Evolutionary conservation across 2,888 invertebrate species (phyloP).

Genomic region (Agrochola litura): DNA sequence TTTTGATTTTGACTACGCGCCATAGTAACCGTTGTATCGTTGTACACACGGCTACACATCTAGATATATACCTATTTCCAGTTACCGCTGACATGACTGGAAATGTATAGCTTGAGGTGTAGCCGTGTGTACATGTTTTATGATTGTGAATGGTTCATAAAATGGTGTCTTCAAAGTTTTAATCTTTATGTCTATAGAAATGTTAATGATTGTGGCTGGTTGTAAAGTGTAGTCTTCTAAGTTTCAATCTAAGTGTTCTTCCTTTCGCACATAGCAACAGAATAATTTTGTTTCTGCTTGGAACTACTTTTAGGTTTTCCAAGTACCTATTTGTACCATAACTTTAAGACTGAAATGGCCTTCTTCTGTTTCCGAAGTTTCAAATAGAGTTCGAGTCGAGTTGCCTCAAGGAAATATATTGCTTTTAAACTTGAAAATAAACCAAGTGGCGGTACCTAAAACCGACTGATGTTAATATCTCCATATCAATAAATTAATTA

Average conservation of each 20-base stretch:
- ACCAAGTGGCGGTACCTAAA: neutral
- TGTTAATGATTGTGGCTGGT: too few species aligned
- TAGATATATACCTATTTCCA: too few species aligned
- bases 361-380: neutral
- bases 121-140: neutral
- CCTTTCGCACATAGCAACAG: neutral
- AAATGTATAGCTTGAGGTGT: too few species aligned
- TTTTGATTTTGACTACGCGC: neutral
- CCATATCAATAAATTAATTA: slow-evolving; percentile 42
- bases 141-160: neutral
- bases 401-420: neutral
- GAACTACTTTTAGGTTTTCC: neutral
- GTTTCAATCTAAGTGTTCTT: neutral
- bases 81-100: too few species aligned
- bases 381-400: neutral
- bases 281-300: neutral
- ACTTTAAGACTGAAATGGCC: neutral
- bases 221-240: neutral
- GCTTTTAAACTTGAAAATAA: neutral
- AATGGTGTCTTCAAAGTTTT: neutral
- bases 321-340: neutral
- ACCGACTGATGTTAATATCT: neutral
- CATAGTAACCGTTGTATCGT: neutral
- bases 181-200: neutral
- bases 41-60: neutral